These are phyloP conservation scores for Orycteropus afer DNA, from an alignment of 2,113 vertebrate species.

Conservation along the genomic window DNA sequence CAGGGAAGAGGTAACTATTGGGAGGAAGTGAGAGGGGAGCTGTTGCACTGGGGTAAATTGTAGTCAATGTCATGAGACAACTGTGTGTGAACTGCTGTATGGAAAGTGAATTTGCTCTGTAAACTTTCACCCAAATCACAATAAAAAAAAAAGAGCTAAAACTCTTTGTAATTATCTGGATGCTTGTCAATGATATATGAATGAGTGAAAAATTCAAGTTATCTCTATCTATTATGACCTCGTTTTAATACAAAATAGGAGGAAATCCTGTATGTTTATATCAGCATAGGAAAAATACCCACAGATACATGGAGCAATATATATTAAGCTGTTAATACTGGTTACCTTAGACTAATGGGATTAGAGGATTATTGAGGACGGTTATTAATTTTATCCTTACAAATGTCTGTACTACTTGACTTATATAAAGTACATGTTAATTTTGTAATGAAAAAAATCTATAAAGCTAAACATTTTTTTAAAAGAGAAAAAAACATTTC, in stretches of 20 bases:
- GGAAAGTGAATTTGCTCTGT: too few relatives aligned
- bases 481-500: slow-evolving; percentile 1
- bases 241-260: slow-evolving; percentile 37
- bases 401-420: neutral
- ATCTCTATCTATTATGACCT: neutral
- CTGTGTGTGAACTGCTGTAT: too few relatives aligned
- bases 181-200: neutral
- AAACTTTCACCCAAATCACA: too few relatives aligned
- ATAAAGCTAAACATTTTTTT: neutral
- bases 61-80: too few relatives aligned
- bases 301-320: neutral
- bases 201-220: neutral
- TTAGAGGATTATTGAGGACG: neutral
- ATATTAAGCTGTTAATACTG: neutral
- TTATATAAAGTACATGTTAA: slow-evolving; percentile 9
- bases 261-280: neutral
- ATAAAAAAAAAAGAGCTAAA: slow-evolving; percentile 27
- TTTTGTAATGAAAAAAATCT: slow-evolving; percentile 26
- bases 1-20: too few relatives aligned
- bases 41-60: too few relatives aligned
- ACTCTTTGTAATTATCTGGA: neutral
- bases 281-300: neutral
- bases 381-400: slow-evolving; percentile 23
- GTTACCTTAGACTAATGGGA: neutral
- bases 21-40: too few relatives aligned